Percentiles rank a stretch among this genome's conserved stretches.
Conservation (phyloP, 2,797 vertebrate genomes). For the Limosa lapponica region DNA sequence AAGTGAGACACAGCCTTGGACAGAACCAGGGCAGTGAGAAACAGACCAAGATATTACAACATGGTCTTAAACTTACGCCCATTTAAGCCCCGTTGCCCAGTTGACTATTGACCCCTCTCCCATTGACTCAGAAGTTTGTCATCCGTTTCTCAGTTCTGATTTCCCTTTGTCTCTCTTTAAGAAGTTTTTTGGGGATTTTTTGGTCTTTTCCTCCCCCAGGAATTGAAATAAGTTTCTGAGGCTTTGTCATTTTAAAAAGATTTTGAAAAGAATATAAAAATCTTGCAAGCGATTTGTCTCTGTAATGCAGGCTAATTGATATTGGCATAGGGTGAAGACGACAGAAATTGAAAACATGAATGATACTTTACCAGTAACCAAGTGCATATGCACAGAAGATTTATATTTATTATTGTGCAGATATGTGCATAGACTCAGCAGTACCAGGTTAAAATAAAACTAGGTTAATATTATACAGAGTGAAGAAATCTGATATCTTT, state of each 20-base stretch:
- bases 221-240: not conserved
- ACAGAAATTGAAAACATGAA: not conserved
- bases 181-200: not conserved
- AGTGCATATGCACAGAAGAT: not conserved
- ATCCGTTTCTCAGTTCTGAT: not conserved
- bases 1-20: not conserved
- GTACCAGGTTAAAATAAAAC: not conserved
- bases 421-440: not conserved
- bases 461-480: not conserved
- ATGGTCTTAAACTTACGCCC: not conserved
- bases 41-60: not conserved
- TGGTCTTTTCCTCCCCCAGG: accelerated
- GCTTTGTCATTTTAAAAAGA: not conserved
- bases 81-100: not conserved
- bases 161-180: not conserved
- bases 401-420: not conserved
- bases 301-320: not conserved
- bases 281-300: not conserved
- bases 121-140: not conserved
- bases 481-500: not conserved
- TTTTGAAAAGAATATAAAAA: not conserved
- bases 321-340: not conserved
- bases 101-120: not conserved
- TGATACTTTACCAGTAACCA: not conserved
- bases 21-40: not conserved